Evolutionary conservation across 2,888 invertebrate species (phyloP).

Genomic region (Odontothrips loti): DNA sequence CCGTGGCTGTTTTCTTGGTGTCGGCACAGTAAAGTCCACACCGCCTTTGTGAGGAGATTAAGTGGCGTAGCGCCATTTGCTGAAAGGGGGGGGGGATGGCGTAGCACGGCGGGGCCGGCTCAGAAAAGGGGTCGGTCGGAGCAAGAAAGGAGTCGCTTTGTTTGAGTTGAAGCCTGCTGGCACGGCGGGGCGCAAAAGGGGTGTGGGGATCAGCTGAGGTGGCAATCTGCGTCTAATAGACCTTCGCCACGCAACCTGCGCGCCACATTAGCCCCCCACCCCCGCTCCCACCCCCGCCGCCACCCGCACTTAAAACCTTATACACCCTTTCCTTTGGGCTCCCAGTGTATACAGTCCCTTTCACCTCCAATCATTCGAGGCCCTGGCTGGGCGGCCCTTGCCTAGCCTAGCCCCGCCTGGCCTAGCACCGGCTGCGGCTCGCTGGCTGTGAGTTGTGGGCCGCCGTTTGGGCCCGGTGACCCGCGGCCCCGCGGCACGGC

Average conservation of each 20-base stretch:
- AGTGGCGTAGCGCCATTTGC: background rate
- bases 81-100: background rate
- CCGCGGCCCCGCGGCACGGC: too few species aligned
- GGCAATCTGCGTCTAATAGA: slow-evolving; percentile 21
- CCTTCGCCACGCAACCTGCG: slow-evolving; percentile 16
- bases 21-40: slow-evolving; percentile 10
- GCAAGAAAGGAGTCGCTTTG: slow-evolving; percentile 14
- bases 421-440: background rate
- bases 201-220: slow-evolving; percentile 7
- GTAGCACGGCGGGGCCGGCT: background rate
- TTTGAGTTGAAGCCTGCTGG: background rate
- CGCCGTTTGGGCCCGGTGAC: background rate
- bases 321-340: background rate
- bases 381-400: too few species aligned
- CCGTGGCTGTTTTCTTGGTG: slow-evolving; percentile 21
- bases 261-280: background rate
- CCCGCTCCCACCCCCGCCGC: background rate
- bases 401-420: too few species aligned
- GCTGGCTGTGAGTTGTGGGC: background rate
- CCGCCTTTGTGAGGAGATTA: slow-evolving; percentile 21
- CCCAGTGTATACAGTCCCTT: background rate
- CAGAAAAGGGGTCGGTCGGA: background rate
- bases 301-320: too few species aligned
- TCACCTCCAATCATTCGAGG: background rate
- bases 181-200: background rate